Base-by-base conservation (phyloP, 2,113 vertebrate genomes). In the Willisornis vidua region DNA sequence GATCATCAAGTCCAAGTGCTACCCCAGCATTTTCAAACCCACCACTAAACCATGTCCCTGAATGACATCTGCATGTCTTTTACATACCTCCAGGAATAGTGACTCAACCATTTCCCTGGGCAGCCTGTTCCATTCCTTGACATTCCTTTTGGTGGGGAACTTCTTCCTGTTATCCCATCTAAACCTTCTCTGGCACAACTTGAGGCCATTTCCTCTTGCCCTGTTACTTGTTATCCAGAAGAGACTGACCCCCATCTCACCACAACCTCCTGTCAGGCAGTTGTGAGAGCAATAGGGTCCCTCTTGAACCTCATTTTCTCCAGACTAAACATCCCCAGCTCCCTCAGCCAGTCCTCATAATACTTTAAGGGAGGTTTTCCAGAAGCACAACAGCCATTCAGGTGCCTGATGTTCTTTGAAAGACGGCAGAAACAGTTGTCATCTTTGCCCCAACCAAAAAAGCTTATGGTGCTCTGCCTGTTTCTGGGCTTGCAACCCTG, bases 211-310 rank as follows among this genome's bases (percentile, higher is more conserved):
- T 63, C 18, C 26, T 10, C 10, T 9, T 77, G 14, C 6, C 9
- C 18, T 10, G 12, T 16, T 48, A 9, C 12, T 49, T 49, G 18
- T 43, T 28, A 28, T 0, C 0, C 31, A 19, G n/a, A 76, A 26
- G 55, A 43, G 25, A 9, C 7, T 23, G 31, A 55, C 2, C 8
- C 41, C 6, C 8, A 9, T 6, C 20, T 49, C 3, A 3, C 25
- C 49, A 57, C 4, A 14, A 1, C 9, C 14, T 90, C 12, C 14
- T 37, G 24, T 63, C 25, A 33, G 22, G 15, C 16, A 26, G 9
- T 6, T 49, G 4, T 19, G 25, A 46, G 19, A 37, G 14, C 41
- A 12, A 12, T 43, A 19, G 49, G 12, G 8, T 5, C 5, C 3
- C 9, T 2, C 26, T 3, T 13, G 1, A 43, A 5, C 12, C 14